phyloP scores from a whole-genome alignment of 2,888 invertebrate species.

The Mechanitis mazaeus region DNA sequence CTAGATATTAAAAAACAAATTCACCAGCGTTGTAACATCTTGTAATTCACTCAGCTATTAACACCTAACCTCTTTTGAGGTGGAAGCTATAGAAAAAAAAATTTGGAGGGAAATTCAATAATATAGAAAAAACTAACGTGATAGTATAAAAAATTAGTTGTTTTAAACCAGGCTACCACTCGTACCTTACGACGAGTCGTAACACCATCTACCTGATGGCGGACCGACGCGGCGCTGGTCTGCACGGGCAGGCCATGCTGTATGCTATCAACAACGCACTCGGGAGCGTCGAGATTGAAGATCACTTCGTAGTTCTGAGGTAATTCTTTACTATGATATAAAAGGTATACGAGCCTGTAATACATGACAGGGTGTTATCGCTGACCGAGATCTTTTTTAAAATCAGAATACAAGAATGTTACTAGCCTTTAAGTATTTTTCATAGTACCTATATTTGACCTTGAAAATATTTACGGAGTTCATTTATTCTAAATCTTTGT shows the following conservation, averaged over 20 bases:
- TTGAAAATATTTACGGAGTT: not conserved
- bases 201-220: constrained; percentile 87
- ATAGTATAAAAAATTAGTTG: not conserved
- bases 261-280: constrained; percentile 87
- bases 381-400: too few relatives aligned
- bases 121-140: too few relatives aligned
- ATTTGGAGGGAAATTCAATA: too few relatives aligned
- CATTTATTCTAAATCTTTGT: not conserved
- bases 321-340: constrained; percentile 35
- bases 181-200: constrained; percentile 84
- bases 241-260: constrained; percentile 86
- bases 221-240: constrained; percentile 91
- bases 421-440: too few relatives aligned
- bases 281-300: constrained; percentile 91
- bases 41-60: too few relatives aligned
- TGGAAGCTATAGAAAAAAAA: too few relatives aligned
- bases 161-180: constrained; percentile 72
- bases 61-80: too few relatives aligned
- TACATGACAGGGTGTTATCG: too few relatives aligned
- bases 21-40: too few relatives aligned
- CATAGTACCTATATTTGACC: too few relatives aligned
- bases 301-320: constrained; percentile 84
- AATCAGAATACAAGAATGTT: too few relatives aligned
- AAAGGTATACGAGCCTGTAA: not conserved
- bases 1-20: too few relatives aligned